Evolutionary conservation across 1,140 invertebrate species (phyloP), one percentile per base, ranked within the genome.

Genomic region (Zaprionus inermis): DNA sequence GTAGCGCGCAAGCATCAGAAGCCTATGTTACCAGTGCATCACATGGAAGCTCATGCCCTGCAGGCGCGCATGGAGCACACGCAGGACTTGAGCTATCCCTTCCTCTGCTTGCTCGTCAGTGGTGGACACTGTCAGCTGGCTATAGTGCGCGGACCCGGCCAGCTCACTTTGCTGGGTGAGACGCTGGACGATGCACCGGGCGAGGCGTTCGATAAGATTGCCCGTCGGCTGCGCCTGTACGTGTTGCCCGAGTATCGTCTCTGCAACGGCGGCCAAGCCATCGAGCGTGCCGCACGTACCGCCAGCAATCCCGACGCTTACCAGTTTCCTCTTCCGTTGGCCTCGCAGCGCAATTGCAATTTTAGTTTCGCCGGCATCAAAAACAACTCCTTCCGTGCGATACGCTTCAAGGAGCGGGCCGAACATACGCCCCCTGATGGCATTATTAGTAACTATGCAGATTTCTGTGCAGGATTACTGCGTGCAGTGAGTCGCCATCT

Each of bases 1-100:
- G 89, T 99, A 24, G 95, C 95, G 24, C 93, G 93, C 73, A 92
- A 93, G 59, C 94, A 94, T 76, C 94, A 95, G 0, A 97, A 98
- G 92, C 97, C 97, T 5, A 93, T 99, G 74, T 97, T 99, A 90
- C 98, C 98, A 0, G 97, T 99, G 80, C 98, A 99, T 94, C 98
- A 99, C 80, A 99, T 99, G 98, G 96, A 99, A 94, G 98, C 98
- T 9, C 98, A 99, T 94, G 98, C 98, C n/a, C 92, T 99, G 60
- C 98, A 96, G 20, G 95, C 73, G 4, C 86, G 98, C 90, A 96
- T 99, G 94, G 91, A 92, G 81, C 93, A 89, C 10, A 57, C 12
- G 64, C 92, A 66, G 75, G 61, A 46, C 5, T 93, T 99, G 52
- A 92, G 95, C 57, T 99, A 97, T 94, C 98, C 98, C 54, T 99